A percentile compares a stretch with the other conserved stretches of the same genome.
These are phyloP conservation scores for Hermetia illucens DNA, from an alignment of 1,140 invertebrate species.

Conservation along the genomic window DNA sequence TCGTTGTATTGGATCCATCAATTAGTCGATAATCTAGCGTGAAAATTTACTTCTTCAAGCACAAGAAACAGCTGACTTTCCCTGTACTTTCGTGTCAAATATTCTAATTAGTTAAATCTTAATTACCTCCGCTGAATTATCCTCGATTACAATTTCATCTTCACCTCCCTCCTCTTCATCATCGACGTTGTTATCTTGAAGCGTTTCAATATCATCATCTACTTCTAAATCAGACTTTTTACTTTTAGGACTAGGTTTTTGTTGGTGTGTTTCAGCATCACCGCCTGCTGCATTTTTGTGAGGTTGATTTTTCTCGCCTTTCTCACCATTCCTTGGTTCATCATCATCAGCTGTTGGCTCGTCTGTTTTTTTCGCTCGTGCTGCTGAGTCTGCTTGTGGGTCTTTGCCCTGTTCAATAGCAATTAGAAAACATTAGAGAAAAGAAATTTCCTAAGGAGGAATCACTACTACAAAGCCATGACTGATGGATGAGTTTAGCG, in stretches of 20 bases:
- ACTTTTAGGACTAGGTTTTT: conserved; percentile 8
- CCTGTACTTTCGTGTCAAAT: too few species aligned
- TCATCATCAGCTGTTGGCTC: conserved; percentile 33
- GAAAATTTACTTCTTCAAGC: too few species aligned
- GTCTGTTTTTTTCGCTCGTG: conserved; percentile 46
- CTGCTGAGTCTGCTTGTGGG: conserved; percentile 13
- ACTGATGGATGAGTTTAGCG: not conserved
- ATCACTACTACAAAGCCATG: not conserved
- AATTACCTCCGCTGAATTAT: too few species aligned
- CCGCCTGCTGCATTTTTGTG: not conserved
- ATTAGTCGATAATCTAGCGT: too few species aligned
- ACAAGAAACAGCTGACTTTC: too few species aligned
- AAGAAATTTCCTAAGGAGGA: conserved; percentile 4
- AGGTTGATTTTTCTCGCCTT: conserved; percentile 29
- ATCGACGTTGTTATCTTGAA: too few species aligned
- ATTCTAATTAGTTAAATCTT: too few species aligned
- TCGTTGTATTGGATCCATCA: too few species aligned
- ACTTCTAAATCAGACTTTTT: conserved; percentile 14
- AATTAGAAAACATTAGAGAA: conserved; percentile 17
- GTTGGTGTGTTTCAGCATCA: not conserved
- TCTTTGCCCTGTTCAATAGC: conserved; percentile 18
- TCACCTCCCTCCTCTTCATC: not conserved
- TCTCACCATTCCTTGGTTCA: conserved; percentile 7
- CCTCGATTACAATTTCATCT: too few species aligned
- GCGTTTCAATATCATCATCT: conserved; percentile 5